Percentiles rank a stretch among this genome's conserved stretches.
Conservation (phyloP, 2,113 vertebrate genomes). For the Xiphophorus maculatus region DNA sequence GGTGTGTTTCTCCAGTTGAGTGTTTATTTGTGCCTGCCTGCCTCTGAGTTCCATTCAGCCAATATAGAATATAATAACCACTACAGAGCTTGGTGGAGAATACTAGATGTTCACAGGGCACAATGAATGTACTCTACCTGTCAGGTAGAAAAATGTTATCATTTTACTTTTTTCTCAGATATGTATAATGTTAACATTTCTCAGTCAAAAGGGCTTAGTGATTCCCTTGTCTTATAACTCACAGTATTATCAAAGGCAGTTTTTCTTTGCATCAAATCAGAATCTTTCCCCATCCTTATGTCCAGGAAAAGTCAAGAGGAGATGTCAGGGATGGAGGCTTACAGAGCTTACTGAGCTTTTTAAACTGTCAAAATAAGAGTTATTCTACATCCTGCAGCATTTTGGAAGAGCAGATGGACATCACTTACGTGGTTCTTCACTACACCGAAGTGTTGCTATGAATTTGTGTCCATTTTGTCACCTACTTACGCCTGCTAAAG, state of each 20-base stretch:
- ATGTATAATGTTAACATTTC: neutral
- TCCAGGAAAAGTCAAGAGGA: neutral
- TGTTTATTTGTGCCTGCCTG: slow-evolving; percentile 25
- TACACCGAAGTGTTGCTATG: too few species aligned
- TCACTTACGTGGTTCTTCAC: too few species aligned
- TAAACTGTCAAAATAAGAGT: too few species aligned
- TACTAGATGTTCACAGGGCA: neutral
- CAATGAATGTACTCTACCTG: slow-evolving; percentile 10
- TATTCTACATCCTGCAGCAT: too few species aligned
- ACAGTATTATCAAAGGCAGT: neutral
- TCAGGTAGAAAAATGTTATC: neutral
- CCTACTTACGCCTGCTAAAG: too few species aligned
- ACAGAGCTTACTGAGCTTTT: too few species aligned
- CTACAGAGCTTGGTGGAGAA: neutral
- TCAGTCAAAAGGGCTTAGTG: neutral
- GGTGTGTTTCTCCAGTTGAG: neutral
- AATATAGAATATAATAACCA: neutral
- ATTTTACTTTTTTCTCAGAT: neutral
- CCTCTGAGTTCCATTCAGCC: slow-evolving; percentile 21
- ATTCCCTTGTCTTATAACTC: neutral
- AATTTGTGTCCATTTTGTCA: too few species aligned
- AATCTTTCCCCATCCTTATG: neutral
- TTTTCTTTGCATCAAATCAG: neutral
- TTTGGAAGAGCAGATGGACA: too few species aligned
- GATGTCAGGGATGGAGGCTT: neutral